Conservation (phyloP, 2,113 vertebrate species). For the Phyllostomus discolor region DNA sequence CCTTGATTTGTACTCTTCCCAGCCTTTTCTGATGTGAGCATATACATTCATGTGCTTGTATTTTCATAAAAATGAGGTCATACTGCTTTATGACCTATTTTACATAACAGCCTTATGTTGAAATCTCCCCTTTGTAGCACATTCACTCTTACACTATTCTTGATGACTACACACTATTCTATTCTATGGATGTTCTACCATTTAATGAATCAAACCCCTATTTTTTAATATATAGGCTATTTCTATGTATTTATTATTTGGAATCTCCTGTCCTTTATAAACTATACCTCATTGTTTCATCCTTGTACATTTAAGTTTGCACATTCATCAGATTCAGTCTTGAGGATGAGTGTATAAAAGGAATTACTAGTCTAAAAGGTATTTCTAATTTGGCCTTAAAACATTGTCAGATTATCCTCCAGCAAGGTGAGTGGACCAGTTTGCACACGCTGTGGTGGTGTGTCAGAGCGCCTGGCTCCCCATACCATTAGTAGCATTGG, state of each 20-base stretch:
- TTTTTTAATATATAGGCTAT: neutral
- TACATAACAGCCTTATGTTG: neutral
- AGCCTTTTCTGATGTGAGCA: neutral
- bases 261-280: neutral
- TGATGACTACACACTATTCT: neutral
- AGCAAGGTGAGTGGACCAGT: neutral
- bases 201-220: neutral
- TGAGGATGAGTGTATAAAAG: neutral
- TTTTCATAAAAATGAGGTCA: constrained; percentile 14
- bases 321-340: neutral
- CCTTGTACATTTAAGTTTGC: neutral
- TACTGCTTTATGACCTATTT: neutral
- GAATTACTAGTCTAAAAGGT: neutral
- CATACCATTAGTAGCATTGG: neutral
- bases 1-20: neutral
- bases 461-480: neutral
- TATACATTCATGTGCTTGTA: neutral
- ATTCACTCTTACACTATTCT: neutral
- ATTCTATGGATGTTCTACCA: neutral
- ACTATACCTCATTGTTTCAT: neutral
- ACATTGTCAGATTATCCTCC: neutral
- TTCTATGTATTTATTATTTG: neutral
- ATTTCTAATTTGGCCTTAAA: neutral
- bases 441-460: neutral
- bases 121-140: constrained; percentile 8